Evolutionary conservation across 2,113 vertebrate genomes (phyloP).

Genomic region (Laticauda laticaudata): DNA sequence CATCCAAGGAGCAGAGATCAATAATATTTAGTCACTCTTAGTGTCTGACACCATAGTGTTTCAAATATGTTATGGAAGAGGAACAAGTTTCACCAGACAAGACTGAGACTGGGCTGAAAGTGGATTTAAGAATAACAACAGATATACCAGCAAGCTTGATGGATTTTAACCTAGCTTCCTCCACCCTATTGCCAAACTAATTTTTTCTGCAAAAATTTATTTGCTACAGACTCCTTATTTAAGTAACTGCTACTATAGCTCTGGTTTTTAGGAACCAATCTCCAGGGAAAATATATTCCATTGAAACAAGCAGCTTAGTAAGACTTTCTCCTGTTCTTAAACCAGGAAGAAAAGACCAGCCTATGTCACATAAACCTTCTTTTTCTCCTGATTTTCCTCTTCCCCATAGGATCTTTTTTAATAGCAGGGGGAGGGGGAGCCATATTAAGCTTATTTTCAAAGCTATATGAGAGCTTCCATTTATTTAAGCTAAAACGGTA

Average conservation of each 20-base stretch:
- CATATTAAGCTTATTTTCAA: background rate
- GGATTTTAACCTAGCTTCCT: background rate
- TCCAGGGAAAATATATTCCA: background rate
- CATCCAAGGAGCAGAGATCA: too few relatives aligned
- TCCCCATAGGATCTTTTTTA: background rate
- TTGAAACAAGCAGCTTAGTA: background rate
- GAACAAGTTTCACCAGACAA: too few relatives aligned
- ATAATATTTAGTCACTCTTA: too few relatives aligned
- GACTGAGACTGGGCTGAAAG: background rate
- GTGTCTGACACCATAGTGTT: too few relatives aligned
- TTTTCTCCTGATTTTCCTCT: background rate
- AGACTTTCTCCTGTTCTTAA: background rate
- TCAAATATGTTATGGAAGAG: too few relatives aligned
- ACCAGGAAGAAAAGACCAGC: background rate
- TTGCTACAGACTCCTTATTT: background rate
- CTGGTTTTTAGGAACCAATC: background rate
- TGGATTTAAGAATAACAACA: too few relatives aligned
- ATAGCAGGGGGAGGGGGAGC: background rate
- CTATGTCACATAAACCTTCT: background rate
- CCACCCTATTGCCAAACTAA: background rate
- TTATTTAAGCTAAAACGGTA: background rate
- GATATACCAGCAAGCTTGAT: background rate
- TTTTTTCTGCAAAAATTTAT: background rate
- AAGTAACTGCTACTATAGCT: background rate
- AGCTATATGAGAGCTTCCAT: background rate